Evolutionary conservation across 2,888 invertebrate genomes (phyloP).

Genomic region (Tipula vernalis): DNA sequence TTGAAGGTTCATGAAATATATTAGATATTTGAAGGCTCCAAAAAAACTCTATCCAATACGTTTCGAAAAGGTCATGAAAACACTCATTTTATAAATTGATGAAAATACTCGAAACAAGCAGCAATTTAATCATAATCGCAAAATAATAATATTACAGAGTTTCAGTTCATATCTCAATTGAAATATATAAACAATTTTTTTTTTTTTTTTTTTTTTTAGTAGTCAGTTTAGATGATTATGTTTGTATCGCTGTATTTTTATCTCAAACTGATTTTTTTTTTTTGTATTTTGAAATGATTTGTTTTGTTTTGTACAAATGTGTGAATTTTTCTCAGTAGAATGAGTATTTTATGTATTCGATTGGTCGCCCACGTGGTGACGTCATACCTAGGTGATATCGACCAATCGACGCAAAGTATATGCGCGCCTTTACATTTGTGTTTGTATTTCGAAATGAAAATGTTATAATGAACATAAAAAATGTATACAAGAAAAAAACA

Average conservation of each 20-base stretch:
- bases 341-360: not conserved
- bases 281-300: not conserved
- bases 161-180: not conserved
- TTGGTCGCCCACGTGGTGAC: conserved; percentile 11
- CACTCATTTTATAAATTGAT: not conserved
- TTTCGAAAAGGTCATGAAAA: not conserved
- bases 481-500: not conserved
- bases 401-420: conserved; percentile 11
- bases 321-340: not conserved
- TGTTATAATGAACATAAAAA: not conserved
- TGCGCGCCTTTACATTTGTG: not conserved
- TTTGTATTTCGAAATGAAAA: not conserved
- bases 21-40: not conserved
- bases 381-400: conserved; percentile 11
- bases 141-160: not conserved
- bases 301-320: not conserved
- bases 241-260: not conserved
- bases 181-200: not conserved
- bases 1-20: no score
- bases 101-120: not conserved
- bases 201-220: not conserved
- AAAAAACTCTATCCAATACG: not conserved
- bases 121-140: not conserved
- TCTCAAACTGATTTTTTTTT: not conserved
- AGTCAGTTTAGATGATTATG: not conserved